A percentile compares a stretch with the other conserved stretches of the same genome.
These are phyloP conservation scores for Brachypteracias leptosomus DNA, from an alignment of 2,113 vertebrate species.

Conservation along the genomic window DNA sequence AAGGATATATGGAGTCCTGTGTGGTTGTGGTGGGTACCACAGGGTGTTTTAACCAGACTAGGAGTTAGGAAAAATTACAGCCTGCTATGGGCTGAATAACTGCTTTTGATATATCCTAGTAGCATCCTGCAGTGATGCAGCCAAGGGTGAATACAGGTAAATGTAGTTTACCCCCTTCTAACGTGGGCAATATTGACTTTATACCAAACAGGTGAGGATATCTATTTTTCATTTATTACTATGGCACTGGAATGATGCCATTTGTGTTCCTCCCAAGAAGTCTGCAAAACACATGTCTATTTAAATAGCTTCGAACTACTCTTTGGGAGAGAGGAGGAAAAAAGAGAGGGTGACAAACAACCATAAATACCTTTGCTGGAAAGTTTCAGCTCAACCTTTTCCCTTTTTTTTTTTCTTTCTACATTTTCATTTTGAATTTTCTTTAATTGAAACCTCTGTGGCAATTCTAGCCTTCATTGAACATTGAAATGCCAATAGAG, in stretches of 20 bases:
- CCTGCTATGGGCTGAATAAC: constrained; percentile 5
- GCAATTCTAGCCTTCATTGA: constrained; percentile 51
- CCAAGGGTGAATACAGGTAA: constrained; percentile 9
- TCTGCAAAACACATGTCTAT: neutral
- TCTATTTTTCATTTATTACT: constrained; percentile 21
- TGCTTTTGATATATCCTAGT: neutral
- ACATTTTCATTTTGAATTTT: constrained; percentile 39
- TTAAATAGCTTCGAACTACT: neutral
- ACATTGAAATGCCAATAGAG: constrained; percentile 55
- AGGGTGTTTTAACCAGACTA: neutral
- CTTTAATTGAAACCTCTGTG: constrained; percentile 55
- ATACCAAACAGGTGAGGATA: neutral
- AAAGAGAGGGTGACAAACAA: neutral
- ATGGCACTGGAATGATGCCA: neutral
- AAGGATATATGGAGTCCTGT: neutral
- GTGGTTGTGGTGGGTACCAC: neutral
- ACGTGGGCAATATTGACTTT: neutral
- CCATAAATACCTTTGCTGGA: constrained; percentile 8
- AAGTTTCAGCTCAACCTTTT: neutral
- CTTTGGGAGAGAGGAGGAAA: neutral
- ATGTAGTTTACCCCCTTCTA: constrained; percentile 1
- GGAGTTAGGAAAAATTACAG: constrained; percentile 23
- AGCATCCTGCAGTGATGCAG: constrained; percentile 17
- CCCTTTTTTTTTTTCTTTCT: neutral
- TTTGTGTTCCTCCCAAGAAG: neutral